These are phyloP conservation scores for Mythimna ferrago DNA, from an alignment of 2,888 invertebrate genomes.

Conservation along the genomic window DNA sequence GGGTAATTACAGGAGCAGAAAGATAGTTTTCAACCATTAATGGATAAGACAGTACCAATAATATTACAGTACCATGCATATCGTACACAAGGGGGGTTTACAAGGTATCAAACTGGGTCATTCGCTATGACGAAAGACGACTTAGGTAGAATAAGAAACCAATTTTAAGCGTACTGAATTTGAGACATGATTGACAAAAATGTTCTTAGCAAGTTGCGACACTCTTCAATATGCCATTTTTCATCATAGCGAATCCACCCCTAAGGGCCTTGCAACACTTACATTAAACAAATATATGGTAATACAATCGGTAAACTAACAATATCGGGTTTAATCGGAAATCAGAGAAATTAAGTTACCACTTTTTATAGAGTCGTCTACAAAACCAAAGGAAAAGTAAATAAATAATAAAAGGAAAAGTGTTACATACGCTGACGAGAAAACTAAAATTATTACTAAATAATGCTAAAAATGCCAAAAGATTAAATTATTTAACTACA, in stretches of 20 bases:
- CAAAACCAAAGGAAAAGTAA: constrained; percentile 56
- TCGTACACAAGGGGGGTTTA: constrained; percentile 44
- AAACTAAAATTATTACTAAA: constrained; percentile 33
- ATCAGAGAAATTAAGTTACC: constrained; percentile 89
- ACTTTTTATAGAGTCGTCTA: constrained; percentile 84
- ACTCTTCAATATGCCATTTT: constrained; percentile 14
- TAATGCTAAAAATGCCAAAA: constrained; percentile 13
- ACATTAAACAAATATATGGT: constrained; percentile 83
- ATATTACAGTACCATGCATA: constrained; percentile 58
- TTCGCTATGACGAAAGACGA: constrained; percentile 37
- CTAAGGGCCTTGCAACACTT: constrained; percentile 75
- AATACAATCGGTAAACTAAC: constrained; percentile 60
- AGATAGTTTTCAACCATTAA: constrained; percentile 51
- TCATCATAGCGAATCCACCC: constrained; percentile 28
- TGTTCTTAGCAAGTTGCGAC: neutral
- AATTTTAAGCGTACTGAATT: neutral
- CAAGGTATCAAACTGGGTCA: constrained; percentile 29
- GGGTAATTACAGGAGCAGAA: constrained; percentile 38
- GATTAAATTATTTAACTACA: constrained; percentile 6
- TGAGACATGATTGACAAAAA: neutral
- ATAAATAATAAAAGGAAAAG: constrained; percentile 50
- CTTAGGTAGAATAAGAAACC: neutral
- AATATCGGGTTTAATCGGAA: constrained; percentile 68
- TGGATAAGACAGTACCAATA: constrained; percentile 51
- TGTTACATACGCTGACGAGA: constrained; percentile 33